Evolutionary conservation across 2,797 vertebrate genomes (phyloP), one percentile per base, ranked within the genome.

Genomic region (Typhlichthys subterraneus): DNA sequence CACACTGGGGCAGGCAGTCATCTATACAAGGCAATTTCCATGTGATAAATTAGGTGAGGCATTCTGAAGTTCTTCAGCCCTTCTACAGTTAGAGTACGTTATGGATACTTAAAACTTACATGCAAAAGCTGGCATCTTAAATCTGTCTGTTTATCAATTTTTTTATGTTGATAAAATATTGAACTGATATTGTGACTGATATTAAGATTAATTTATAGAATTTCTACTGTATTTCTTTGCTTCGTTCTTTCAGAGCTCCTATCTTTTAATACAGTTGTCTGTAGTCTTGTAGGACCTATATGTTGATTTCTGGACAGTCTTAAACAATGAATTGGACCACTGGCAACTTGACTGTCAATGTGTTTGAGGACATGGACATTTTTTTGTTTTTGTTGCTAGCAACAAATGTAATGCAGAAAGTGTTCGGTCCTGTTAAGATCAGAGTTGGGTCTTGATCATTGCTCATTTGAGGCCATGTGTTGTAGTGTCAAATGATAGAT

Each of bases 31-130:
- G 89, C 93, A 91, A 90, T 93, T 94, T 85, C 91, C 91, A 89
- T 89, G 91, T 91, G 92, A 90, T 95, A 94, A 96, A 96, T 95
- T 95, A 93, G 94, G 93, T 88, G 91, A 93, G 89, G 89, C 85
- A 23, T 72, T 65, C 68, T 89, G 88, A 91, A 91, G 88, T 89
- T 88, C 93, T 87, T 88, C 86, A 86, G 83, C 88, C 38, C 38
- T 42, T 42, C 2, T 42, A 42, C 38, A 38, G 38, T 29, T 92
- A 90, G 53, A 76, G 61, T 74, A 59, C 65, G 38, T 42, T 42
- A 42, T 42, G 38, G 38, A 9, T 42, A 54, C 31, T 71, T 57
- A 66, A 75, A 71, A 68, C 19, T 19, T 71, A 67, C 51, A 60
- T 49, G 13, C 6, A 38, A 47, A 62, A 50, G 17, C 17, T 12